phyloP scores from a whole-genome alignment of 2,113 vertebrate species.

The Pygoscelis adeliae region DNA sequence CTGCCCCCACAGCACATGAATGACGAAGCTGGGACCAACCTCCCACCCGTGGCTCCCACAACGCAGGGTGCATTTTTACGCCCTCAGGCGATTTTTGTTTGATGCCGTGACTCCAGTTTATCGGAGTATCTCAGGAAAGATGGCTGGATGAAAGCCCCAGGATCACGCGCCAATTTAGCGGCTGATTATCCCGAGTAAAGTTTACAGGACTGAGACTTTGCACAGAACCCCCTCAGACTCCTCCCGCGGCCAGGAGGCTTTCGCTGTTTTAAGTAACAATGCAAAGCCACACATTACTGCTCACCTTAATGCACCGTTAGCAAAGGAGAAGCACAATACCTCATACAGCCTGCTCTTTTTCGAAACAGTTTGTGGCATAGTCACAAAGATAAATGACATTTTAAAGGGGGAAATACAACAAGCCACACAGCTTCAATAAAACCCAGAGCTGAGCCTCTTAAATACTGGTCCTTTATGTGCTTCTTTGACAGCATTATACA shows the following conservation, averaged over 20 bases:
- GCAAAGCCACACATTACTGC: background rate
- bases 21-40: background rate
- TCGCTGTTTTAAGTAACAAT: background rate
- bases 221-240: background rate
- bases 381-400: background rate
- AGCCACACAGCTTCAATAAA: conserved; percentile 32
- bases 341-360: background rate
- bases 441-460: background rate
- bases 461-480: background rate
- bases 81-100: fast-evolving
- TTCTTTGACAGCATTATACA: background rate
- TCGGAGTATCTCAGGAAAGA: background rate
- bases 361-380: background rate
- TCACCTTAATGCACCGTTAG: background rate
- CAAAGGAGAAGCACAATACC: background rate
- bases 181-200: background rate
- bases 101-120: background rate
- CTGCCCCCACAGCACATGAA: fast-evolving
- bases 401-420: background rate
- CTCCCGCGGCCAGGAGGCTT: background rate
- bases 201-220: background rate
- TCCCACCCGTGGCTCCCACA: background rate
- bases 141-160: background rate
- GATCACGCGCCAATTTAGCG: background rate
- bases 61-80: background rate